Conservation (phyloP, 2,113 vertebrate genomes). For the Poeciliopsis retropinna region DNA sequence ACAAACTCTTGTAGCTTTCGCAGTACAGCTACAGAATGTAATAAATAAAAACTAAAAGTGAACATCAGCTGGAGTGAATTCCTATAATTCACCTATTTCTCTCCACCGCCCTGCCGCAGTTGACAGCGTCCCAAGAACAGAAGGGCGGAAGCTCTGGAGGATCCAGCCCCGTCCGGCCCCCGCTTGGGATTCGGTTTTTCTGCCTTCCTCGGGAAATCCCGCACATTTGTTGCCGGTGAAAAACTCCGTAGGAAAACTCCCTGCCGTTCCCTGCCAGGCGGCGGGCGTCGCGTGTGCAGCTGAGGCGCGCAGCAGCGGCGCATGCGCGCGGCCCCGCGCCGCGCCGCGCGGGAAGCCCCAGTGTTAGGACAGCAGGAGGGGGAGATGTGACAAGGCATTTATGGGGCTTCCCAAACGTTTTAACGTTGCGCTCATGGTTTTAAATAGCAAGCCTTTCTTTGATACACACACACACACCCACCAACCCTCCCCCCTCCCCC, state of each 20-base stretch:
- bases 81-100: slow-evolving; percentile 1
- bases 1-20: not conserved
- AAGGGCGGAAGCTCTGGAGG: not conserved
- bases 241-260: slow-evolving; percentile 75
- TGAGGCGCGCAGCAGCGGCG: not conserved
- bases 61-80: not conserved
- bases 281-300: not conserved
- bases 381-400: not conserved
- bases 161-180: slow-evolving; percentile 27
- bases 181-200: not conserved
- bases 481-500: no score
- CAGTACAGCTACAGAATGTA: not conserved
- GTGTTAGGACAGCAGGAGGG: not conserved
- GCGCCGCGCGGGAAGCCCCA: slow-evolving; percentile 37
- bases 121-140: not conserved
- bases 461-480: not conserved
- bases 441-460: not conserved
- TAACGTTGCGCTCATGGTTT: not conserved
- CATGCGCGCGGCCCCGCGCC: not conserved
- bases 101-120: not conserved
- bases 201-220: slow-evolving; percentile 67
- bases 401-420: slow-evolving; percentile 35
- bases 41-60: not conserved
- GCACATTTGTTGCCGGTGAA: slow-evolving; percentile 5
- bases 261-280: slow-evolving; percentile 27